Percentiles rank a stretch among this genome's conserved stretches.
Conservation (phyloP, 53 echinoderm and acorn worm species). For the Arbacia lixula region DNA sequence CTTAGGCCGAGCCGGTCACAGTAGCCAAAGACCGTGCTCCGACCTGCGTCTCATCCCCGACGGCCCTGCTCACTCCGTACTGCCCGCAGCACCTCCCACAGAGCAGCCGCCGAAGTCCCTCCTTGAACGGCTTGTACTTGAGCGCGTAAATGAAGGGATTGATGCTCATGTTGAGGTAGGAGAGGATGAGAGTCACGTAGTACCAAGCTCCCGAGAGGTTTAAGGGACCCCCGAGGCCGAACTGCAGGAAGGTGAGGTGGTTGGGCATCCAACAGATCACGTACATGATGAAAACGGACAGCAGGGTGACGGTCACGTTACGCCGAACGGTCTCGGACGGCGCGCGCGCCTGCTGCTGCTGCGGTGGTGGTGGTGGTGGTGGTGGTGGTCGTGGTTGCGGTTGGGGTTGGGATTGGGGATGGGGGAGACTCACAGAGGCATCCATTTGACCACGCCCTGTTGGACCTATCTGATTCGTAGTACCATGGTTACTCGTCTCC, state of each 20-base stretch:
- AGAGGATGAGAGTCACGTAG: constrained; percentile 58
- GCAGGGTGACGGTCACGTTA: constrained; percentile 74
- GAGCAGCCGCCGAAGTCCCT: constrained; percentile 55
- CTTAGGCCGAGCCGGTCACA: neutral
- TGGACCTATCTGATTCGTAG: neutral
- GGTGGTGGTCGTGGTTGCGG: too few species aligned
- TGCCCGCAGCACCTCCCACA: neutral
- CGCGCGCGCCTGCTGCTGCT: too few species aligned
- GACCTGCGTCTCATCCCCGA: neutral
- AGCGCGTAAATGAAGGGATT: constrained; percentile 84
- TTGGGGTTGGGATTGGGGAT: too few species aligned
- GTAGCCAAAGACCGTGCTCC: constrained; percentile 7
- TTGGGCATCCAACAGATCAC: constrained; percentile 81
- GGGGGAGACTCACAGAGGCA: neutral
- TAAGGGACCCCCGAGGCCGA: constrained; percentile 57
- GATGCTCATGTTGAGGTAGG: constrained; percentile 63
- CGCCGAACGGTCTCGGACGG: constrained; percentile 52
- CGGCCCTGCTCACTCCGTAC: neutral
- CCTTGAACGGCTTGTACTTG: constrained; percentile 78
- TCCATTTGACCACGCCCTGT: neutral
- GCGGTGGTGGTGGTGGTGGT: too few species aligned
- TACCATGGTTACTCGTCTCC: neutral
- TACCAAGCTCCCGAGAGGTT: constrained; percentile 63
- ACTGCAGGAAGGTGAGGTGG: constrained; percentile 74
- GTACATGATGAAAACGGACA: constrained; percentile 74